A percentile compares a stretch with the other conserved stretches of the same genome.
These are phyloP conservation scores for Mastomys coucha DNA, from an alignment of 2,113 vertebrate species.

Conservation along the genomic window DNA sequence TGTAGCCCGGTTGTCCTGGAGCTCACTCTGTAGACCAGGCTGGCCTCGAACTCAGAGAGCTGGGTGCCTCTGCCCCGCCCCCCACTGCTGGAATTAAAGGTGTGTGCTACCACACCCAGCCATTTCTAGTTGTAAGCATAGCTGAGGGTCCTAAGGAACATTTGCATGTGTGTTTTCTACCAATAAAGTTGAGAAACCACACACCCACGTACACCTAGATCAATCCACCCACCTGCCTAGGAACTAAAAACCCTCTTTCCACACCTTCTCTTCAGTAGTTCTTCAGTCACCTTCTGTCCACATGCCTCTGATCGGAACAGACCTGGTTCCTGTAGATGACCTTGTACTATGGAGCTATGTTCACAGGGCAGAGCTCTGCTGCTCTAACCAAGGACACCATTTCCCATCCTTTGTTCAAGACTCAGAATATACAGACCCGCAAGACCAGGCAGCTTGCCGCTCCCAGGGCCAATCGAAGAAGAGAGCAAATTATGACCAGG, in stretches of 20 bases:
- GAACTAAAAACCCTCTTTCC: not conserved
- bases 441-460: not conserved
- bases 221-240: not conserved
- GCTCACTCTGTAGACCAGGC: not conserved
- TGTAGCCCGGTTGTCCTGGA: not conserved
- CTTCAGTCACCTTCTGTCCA: not conserved
- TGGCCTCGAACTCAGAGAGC: not conserved
- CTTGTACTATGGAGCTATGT: not conserved
- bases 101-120: not conserved
- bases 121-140: not conserved
- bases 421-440: not conserved
- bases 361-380: not conserved
- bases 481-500: not conserved
- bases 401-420: not conserved
- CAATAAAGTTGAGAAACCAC: not conserved
- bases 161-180: not conserved
- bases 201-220: not conserved
- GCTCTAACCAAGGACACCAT: not conserved
- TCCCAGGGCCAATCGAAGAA: not conserved
- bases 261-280: not conserved
- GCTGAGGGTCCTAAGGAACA: not conserved
- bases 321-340: not conserved
- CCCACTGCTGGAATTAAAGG: not conserved
- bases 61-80: not conserved
- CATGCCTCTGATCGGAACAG: not conserved